Base-by-base conservation (phyloP, 2,113 vertebrate genomes). In the Mesembrinibis cayennensis region DNA sequence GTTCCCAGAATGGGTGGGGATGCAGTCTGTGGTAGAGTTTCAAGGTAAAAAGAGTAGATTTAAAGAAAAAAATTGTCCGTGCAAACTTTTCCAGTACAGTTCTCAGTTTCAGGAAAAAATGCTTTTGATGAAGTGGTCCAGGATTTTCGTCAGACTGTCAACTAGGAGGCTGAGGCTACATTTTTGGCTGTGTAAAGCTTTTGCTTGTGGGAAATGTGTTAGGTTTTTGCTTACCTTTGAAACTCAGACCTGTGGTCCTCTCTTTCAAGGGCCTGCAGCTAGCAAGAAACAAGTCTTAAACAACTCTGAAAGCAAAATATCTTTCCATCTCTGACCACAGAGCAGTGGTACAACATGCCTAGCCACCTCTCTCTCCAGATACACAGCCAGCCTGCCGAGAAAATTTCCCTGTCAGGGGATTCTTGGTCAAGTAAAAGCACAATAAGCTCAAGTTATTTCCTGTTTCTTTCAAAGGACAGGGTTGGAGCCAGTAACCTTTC, bases 381-480 rank as follows among this genome's bases (percentile, higher is more conserved):
- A 49, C 69, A 79, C 36, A 67, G 76, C 45, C 61, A 86, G 29
- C 59, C 71, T 90, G 88, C 74, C 84, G 49, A 95, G 70, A 94
- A 96, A 73, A 95, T 72, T 84, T 89, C 72, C 49, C 45, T 76
- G 77, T 79, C 73, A 71, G 38, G 58, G 53, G 77, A 82, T 72
- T 95, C 93, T 77, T 72, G 66, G 49, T 91, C 77, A 95, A 89
- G 56, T 87, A 8, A 94, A 96, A 96, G 32, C 73, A 93, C 74
- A 96, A 10, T 70, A 95, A 89, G 62, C 66, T 93, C 1, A 6
- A 94, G 82, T 86, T 90, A 87, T 94, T 96, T 97, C 85, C 95
- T 96, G 45, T 97, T 96, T 91, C 85, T 87, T 94, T 96, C 84
- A 94, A 97, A 93, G 85, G 65, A 78, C 13, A 13, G 63, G 40